Percentiles rank a stretch among this genome's conserved stretches.
Conservation (phyloP, 2,888 invertebrate species). For the Scaptodrosophila latifasciaeformis region DNA sequence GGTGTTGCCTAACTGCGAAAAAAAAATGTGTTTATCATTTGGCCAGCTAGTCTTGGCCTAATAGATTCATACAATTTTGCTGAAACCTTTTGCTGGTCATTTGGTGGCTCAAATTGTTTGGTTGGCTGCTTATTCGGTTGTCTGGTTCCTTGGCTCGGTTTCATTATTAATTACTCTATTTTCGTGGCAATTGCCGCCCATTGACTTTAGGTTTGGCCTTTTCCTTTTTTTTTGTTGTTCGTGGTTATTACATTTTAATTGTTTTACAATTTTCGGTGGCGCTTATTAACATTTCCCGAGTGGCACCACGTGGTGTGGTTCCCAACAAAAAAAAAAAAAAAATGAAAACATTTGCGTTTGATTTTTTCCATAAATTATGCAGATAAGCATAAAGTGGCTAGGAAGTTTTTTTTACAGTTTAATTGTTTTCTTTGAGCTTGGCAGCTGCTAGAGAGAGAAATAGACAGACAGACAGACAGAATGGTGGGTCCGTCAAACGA, state of each 20-base stretch:
- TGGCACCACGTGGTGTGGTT: constrained; percentile 60
- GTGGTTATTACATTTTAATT: constrained; percentile 69
- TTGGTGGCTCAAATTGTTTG: background rate
- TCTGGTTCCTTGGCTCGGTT: no score
- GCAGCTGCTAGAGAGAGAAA: background rate
- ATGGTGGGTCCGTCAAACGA: constrained; percentile 1
- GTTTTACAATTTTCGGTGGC: constrained; percentile 69
- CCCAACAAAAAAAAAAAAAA: constrained; percentile 38
- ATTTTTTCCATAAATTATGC: constrained; percentile 67
- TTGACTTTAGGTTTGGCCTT: constrained; percentile 25
- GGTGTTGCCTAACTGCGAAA: constrained; percentile 10
- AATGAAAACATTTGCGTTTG: constrained; percentile 45
- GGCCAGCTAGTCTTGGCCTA: constrained; percentile 32
- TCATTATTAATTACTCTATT: constrained; percentile 65
- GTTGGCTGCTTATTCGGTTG: no score
- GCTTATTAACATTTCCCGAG: constrained; percentile 53
- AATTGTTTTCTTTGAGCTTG: constrained; percentile 47
- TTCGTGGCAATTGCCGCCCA: constrained; percentile 57
- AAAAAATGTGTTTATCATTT: constrained; percentile 63
- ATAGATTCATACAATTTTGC: constrained; percentile 60
- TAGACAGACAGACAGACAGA: background rate
- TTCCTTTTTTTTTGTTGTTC: constrained; percentile 14
- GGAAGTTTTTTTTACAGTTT: constrained; percentile 30
- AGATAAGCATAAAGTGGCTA: constrained; percentile 63
- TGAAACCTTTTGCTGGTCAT: constrained; percentile 37